These are phyloP conservation scores for Archocentrus centrarchus DNA, from an alignment of 2,113 vertebrate genomes.

Conservation along the genomic window DNA sequence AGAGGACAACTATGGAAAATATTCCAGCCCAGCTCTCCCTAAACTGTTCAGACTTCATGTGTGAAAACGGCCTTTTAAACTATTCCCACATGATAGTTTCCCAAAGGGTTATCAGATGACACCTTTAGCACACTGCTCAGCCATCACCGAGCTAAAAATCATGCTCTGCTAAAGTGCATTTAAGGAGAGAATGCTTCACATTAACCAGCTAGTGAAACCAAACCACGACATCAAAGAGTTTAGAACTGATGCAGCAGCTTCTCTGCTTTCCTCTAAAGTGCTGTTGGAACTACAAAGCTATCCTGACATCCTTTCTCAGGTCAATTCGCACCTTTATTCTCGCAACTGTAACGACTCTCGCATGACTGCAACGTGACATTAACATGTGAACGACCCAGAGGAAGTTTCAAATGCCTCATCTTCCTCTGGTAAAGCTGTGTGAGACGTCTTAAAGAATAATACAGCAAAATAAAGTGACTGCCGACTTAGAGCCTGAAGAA, in stretches of 20 bases:
- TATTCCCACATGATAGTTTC: neutral
- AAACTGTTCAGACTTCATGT: neutral
- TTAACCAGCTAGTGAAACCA: neutral
- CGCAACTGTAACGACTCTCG: neutral
- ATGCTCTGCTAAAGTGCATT: neutral
- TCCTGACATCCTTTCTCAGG: constrained; percentile 13
- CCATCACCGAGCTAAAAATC: neutral
- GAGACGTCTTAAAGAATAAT: neutral
- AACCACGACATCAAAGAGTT: neutral
- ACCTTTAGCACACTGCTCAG: neutral
- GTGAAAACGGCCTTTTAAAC: neutral
- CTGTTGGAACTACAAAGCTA: neutral
- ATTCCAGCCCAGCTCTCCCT: neutral
- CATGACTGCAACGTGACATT: neutral
- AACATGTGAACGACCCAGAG: constrained; percentile 16
- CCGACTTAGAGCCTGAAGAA: neutral
- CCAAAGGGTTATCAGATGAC: neutral
- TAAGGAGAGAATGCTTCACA: neutral
- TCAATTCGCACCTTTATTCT: constrained; percentile 37
- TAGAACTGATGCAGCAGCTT: neutral
- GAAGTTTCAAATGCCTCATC: neutral
- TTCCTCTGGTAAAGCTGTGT: neutral
- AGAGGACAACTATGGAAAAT: neutral
- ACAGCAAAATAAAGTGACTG: fast-evolving
- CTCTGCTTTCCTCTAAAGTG: neutral